These are phyloP conservation scores for Lasaia peninsularis DNA, from an alignment of 1,140 invertebrate genomes.

Conservation along the genomic window DNA sequence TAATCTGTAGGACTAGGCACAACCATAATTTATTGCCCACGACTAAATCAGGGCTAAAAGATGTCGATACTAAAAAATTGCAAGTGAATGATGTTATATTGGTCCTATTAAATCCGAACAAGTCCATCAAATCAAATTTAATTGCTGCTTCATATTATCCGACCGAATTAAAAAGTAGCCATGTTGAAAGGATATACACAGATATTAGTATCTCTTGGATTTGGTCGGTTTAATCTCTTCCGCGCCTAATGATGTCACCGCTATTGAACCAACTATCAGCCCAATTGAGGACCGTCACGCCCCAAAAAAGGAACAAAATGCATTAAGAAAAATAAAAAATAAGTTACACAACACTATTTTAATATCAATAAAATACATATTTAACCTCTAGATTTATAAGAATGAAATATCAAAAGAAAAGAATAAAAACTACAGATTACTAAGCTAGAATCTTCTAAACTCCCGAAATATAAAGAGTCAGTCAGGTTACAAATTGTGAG, in stretches of 20 bases:
- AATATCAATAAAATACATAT: background rate
- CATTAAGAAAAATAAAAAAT: background rate
- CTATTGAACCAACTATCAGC: conserved; percentile 7
- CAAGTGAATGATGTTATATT: background rate
- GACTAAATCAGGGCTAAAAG: background rate
- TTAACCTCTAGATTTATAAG: too few species aligned
- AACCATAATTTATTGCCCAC: background rate
- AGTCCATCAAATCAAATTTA: conserved; percentile 1
- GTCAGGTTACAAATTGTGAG: conserved; percentile 29
- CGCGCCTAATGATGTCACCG: conserved; percentile 4
- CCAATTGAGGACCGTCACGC: conserved; percentile 13
- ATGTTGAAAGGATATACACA: conserved; percentile 23
- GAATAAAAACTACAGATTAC: too few species aligned
- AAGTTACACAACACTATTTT: background rate
- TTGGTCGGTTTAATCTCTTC: conserved; percentile 1
- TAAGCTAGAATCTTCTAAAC: conserved; percentile 14
- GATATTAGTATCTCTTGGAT: background rate
- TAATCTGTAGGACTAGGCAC: background rate
- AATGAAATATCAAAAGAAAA: too few species aligned
- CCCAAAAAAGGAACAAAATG: conserved; percentile 5
- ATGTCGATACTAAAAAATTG: background rate
- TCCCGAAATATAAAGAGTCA: conserved; percentile 37
- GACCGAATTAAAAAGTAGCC: conserved; percentile 24
- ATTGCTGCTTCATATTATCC: conserved; percentile 10
- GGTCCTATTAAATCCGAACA: background rate